phyloP scores from a whole-genome alignment of 2,113 vertebrate species.

The Tetrao urogallus region DNA sequence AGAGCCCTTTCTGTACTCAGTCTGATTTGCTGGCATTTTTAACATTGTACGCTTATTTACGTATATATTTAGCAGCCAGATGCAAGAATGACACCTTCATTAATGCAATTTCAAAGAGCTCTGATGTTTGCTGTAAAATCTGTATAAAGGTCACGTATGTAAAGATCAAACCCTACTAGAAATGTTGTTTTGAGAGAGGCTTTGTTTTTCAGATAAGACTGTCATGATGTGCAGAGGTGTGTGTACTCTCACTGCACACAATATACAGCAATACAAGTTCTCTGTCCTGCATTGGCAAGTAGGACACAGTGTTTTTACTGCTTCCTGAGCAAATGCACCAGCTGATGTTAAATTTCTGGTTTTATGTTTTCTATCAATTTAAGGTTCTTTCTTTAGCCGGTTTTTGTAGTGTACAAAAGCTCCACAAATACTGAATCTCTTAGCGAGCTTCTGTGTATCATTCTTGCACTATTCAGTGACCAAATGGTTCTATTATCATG shows the following conservation, averaged over 20 bases:
- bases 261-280: not conserved
- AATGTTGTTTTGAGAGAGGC: not conserved
- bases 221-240: not conserved
- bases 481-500: not conserved
- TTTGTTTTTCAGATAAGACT: not conserved
- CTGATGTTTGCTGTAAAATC: not conserved
- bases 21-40: not conserved
- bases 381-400: not conserved
- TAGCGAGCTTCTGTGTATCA: not conserved
- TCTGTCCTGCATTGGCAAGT: not conserved
- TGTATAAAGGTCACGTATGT: not conserved
- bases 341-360: not conserved
- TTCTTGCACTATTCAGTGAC: not conserved
- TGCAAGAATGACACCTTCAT: not conserved
- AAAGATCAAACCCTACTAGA: slow-evolving; percentile 1
- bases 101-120: not conserved
- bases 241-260: not conserved
- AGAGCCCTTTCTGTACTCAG: not conserved
- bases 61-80: not conserved
- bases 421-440: not conserved
- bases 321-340: not conserved
- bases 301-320: not conserved
- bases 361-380: not conserved
- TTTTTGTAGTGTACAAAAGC: not conserved
- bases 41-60: not conserved